These are phyloP conservation scores for Lamellibrachia luymesi DNA, from an alignment of 1,140 invertebrate genomes.

Conservation along the genomic window DNA sequence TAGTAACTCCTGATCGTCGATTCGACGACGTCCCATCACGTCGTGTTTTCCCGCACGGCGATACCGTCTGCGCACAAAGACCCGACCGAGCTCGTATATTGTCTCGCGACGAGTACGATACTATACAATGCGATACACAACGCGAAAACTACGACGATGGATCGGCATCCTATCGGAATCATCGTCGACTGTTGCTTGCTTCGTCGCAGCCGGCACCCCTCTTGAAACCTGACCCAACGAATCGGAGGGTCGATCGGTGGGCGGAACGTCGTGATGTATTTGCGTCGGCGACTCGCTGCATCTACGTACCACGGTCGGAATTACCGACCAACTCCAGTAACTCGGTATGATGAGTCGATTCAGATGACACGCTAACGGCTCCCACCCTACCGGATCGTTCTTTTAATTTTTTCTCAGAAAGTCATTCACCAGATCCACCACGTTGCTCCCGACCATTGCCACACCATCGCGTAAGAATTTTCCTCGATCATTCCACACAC, in stretches of 20 bases:
- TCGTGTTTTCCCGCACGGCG: background rate
- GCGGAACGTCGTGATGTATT: background rate
- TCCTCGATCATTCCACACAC: background rate
- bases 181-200: background rate
- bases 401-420: background rate
- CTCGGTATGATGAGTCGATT: no score
- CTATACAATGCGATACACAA: no score
- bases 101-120: no score
- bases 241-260: background rate
- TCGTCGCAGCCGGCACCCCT: background rate
- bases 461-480: background rate
- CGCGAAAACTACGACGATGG: no score
- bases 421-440: conserved; percentile 8
- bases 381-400: background rate
- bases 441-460: background rate
- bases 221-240: background rate
- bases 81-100: no score
- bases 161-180: no score
- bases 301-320: background rate
- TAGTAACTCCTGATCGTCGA: no score
- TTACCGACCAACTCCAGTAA: background rate
- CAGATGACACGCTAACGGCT: no score
- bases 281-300: no score
- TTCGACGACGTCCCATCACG: background rate
- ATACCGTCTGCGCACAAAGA: no score